These are phyloP conservation scores for Cheilosia urbana DNA, from an alignment of 2,888 invertebrate genomes.

Conservation along the genomic window DNA sequence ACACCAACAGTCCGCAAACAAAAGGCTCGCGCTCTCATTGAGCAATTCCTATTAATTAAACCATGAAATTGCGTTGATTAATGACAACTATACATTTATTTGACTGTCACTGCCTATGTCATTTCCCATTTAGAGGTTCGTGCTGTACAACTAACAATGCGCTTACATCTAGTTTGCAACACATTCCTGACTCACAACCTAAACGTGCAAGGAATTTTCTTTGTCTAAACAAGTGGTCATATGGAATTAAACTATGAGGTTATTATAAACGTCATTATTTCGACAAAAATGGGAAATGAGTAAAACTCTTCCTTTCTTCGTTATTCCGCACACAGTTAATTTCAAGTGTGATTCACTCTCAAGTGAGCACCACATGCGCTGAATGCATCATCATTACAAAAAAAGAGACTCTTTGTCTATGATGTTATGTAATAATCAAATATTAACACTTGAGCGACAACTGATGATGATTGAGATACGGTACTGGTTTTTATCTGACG, in stretches of 20 bases:
- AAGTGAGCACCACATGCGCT: neutral
- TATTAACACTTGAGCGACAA: conserved; percentile 14
- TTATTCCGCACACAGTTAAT: neutral
- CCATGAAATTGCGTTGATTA: conserved; percentile 3
- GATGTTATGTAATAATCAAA: conserved; percentile 20
- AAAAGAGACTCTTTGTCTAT: conserved; percentile 7
- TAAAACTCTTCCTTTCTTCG: conserved; percentile 8
- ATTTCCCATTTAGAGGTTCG: conserved; percentile 13
- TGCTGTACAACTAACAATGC: neutral
- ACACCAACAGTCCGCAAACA: neutral
- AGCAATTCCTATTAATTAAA: conserved; percentile 2
- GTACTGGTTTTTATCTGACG: conserved; percentile 1
- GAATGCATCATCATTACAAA: neutral
- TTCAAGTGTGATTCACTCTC: conserved; percentile 18
- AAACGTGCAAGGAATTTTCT: neutral
- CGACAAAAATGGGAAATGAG: neutral
- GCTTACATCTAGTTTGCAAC: neutral
- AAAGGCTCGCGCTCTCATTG: neutral
- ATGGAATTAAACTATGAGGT: conserved; percentile 9
- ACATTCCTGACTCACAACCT: conserved; percentile 2
- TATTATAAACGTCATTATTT: conserved; percentile 2
- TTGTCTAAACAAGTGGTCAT: conserved; percentile 13
- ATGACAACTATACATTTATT: neutral
- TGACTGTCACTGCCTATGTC: conserved; percentile 22
- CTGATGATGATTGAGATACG: conserved; percentile 17